Percentiles rank a stretch among this genome's conserved stretches.
Conservation (phyloP, 1,140 invertebrate species). For the Dinoponera quadriceps region DNA sequence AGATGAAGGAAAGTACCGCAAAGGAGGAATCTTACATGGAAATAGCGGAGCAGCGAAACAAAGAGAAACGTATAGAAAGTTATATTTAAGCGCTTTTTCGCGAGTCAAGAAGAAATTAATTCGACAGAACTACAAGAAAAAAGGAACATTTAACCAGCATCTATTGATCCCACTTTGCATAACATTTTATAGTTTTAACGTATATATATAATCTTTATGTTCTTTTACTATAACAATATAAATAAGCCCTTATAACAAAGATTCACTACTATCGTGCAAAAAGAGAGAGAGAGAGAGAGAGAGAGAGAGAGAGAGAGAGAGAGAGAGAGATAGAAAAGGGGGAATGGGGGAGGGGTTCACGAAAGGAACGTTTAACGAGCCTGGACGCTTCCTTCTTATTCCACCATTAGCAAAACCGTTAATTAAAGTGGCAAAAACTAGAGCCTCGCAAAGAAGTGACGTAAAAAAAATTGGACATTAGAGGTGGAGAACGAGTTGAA, state of each 20-base stretch:
- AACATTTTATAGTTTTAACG: neutral
- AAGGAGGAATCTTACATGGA: neutral
- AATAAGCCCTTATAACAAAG: neutral
- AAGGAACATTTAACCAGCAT: neutral
- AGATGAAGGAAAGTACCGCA: neutral
- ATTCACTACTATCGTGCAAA: neutral
- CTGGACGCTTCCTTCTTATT: slow-evolving; percentile 52
- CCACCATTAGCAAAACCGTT: slow-evolving; percentile 69
- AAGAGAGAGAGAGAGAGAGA: neutral
- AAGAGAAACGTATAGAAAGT: neutral
- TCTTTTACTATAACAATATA: neutral
- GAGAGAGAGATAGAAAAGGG: too few relatives aligned
- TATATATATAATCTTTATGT: neutral
- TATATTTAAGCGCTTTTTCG: neutral
- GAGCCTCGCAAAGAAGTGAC: neutral
- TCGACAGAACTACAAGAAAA: neutral
- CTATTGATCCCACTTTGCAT: neutral
- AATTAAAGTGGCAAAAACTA: slow-evolving; percentile 72
- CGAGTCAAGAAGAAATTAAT: slow-evolving; percentile 24
- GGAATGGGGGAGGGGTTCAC: slow-evolving; percentile 9
- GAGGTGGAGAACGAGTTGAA: slow-evolving; percentile 39
- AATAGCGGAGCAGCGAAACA: neutral
- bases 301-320: too few relatives aligned
- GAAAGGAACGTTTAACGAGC: slow-evolving; percentile 53
- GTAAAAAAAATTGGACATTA: slow-evolving; percentile 56